phyloP scores from a whole-genome alignment of 2,888 invertebrate genomes.

The Celastrina argiolus region DNA sequence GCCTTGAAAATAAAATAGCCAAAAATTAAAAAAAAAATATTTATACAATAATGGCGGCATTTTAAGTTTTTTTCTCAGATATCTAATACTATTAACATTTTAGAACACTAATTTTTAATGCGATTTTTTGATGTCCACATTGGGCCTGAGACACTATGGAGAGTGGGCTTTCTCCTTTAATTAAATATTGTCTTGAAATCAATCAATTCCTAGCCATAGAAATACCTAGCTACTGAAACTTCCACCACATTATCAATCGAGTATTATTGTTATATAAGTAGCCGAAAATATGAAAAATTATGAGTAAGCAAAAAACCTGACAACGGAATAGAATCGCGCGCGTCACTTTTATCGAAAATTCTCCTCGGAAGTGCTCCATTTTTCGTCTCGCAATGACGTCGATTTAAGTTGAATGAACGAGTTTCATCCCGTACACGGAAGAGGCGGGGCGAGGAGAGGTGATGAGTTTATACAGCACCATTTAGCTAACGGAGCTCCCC shows the following conservation, averaged over 20 bases:
- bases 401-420: constrained; percentile 76
- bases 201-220: no score
- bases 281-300: not conserved
- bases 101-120: no score
- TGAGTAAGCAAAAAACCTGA: not conserved
- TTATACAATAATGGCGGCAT: no score
- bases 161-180: no score
- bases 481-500: constrained; percentile 69
- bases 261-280: not conserved
- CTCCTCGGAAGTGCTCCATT: constrained; percentile 71
- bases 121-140: no score
- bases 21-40: no score
- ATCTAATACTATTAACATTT: no score
- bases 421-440: constrained; percentile 72
- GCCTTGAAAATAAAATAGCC: no score
- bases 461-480: constrained; percentile 72
- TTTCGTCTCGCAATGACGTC: constrained; percentile 70
- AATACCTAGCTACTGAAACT: no score
- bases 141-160: no score
- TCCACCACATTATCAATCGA: not conserved
- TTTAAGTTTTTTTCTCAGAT: no score
- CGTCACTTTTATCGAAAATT: constrained; percentile 61
- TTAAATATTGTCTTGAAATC: no score
- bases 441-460: constrained; percentile 70
- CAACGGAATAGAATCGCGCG: not conserved